Base-by-base conservation (phyloP, 2,888 invertebrate species). In the Eupithecia insigniata region DNA sequence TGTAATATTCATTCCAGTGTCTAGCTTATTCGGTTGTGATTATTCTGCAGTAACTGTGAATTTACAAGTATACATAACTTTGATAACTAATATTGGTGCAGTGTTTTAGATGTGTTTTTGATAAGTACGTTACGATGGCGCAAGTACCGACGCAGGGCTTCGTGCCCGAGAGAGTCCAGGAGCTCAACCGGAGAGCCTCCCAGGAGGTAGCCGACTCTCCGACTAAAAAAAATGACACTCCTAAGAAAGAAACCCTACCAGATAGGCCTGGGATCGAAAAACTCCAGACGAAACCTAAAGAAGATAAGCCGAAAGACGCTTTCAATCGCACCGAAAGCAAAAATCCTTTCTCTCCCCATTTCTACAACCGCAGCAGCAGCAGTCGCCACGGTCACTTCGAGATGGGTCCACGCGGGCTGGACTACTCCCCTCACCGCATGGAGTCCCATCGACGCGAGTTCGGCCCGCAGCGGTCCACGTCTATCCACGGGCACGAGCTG, bases 401-500 rank as follows among this genome's bases (percentile, higher is more conserved):
- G 81, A 94, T 94, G 93, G 94, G 94, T 5, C 92, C 94, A 0
- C 88, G 94, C 0, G 94, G 94, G 0, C 72, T 94, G 43, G 94
- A 94, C 80, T 94, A 92, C 78, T 94, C 94, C 0, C 94, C 94
- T 0, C 94, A 94, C 58, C 86, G 94, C 4, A 78, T 89, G 62
- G 94, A 94, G 66, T 90, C 90, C 55, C 85, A 94, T 12, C 81
- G 92, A 70, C 83, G 94, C 2, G 94, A 94, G 65, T 92, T 90
- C 66, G 92, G 91, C 0, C 93, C 94, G 2, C 94, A 93, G 73
- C 84, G 94, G 1, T 94, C 94, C 0, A 91, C 93, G 0, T 94
- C 94, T 1, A 90, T 94, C 65, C 94, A 94, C 74, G 94, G 94
- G 0, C 94, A 94, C 71, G 94, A 94, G 79, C 81, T 94, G 55